phyloP scores from a whole-genome alignment of 2,888 invertebrate genomes.

The Elegia similella region DNA sequence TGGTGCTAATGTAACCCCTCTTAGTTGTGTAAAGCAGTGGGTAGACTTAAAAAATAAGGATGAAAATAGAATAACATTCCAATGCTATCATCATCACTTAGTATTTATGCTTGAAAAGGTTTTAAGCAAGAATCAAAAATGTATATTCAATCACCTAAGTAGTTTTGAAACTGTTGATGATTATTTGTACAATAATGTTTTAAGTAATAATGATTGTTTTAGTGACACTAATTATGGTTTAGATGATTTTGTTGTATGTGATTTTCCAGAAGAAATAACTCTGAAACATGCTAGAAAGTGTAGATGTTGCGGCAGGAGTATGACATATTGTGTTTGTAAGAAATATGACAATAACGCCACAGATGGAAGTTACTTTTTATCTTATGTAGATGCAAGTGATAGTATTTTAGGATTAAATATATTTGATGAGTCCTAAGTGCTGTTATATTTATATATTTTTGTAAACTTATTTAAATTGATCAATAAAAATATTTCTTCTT shows the following conservation, averaged over 20 bases:
- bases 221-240: conserved; percentile 46
- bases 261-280: conserved; percentile 64
- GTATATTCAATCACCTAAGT: conserved; percentile 89
- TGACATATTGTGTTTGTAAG: conserved; percentile 60
- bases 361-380: conserved; percentile 62
- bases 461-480: background rate
- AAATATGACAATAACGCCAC: conserved; percentile 53
- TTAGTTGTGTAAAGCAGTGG: conserved; percentile 92
- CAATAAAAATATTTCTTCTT: background rate
- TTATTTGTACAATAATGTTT: conserved; percentile 84
- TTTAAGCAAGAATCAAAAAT: conserved; percentile 86
- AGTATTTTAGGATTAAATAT: conserved; percentile 68
- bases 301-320: conserved; percentile 63
- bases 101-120: conserved; percentile 96
- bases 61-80: conserved; percentile 86
- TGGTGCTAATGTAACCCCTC: conserved; percentile 86
- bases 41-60: conserved; percentile 84
- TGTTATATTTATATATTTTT: background rate
- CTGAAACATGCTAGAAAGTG: conserved; percentile 68
- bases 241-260: conserved; percentile 57
- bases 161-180: conserved; percentile 85
- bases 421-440: conserved; percentile 48
- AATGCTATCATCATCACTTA: conserved; percentile 96
- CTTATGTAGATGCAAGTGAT: conserved; percentile 55
- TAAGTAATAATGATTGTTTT: conserved; percentile 8